Evolutionary conservation across 2,113 vertebrate genomes (phyloP).

Genomic region (Murina feae): DNA sequence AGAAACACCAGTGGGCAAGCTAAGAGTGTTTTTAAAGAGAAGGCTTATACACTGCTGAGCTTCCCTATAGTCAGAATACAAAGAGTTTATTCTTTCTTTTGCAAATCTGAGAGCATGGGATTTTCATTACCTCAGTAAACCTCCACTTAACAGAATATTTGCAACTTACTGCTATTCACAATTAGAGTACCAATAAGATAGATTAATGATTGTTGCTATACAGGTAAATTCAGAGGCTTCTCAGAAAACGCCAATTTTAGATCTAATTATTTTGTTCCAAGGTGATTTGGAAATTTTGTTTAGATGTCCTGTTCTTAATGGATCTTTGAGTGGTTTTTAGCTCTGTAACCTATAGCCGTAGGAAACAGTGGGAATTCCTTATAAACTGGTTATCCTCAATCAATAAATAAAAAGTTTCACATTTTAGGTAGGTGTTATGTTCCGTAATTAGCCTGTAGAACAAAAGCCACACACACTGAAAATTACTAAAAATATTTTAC

Average conservation of each 20-base stretch:
- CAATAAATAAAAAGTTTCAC: background rate
- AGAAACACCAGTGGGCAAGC: background rate
- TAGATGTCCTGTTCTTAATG: background rate
- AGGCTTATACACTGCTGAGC: background rate
- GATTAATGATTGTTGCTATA: background rate
- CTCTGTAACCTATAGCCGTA: background rate
- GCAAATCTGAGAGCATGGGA: background rate
- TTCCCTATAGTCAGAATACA: background rate
- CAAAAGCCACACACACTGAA: background rate
- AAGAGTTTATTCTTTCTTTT: background rate
- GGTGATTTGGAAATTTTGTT: background rate
- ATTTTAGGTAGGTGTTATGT: background rate
- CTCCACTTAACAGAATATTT: background rate
- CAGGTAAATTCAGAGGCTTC: background rate
- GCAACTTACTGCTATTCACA: background rate
- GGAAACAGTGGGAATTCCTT: background rate
- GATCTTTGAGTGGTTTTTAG: background rate
- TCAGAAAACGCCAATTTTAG: background rate
- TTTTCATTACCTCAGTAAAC: background rate
- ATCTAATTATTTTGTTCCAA: background rate
- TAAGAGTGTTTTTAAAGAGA: background rate
- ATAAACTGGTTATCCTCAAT: background rate
- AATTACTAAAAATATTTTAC: background rate
- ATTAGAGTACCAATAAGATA: background rate
- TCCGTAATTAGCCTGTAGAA: background rate